A percentile compares a stretch with the other conserved stretches of the same genome.
phyloP scores from a whole-genome alignment of 64 coral and sea anemone genomes.

The Platygyra sinensis region DNA sequence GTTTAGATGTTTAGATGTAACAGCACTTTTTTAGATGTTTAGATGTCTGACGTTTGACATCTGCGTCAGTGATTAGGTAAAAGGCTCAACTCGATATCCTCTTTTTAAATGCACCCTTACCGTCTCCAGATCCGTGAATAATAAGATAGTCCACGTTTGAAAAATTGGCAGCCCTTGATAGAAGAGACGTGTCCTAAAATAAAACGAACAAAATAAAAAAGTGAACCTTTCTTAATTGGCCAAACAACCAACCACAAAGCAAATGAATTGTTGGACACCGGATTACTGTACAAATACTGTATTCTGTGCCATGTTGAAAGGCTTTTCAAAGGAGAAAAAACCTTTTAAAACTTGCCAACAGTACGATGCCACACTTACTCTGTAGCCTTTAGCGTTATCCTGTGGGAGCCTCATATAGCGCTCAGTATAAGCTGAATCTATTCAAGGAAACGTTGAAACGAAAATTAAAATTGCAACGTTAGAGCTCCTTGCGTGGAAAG shows the following conservation, averaged over 20 bases:
- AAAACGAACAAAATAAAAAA: not conserved
- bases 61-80: too few species aligned
- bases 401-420: constrained; percentile 85
- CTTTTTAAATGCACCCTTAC: not conserved
- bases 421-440: constrained; percentile 89
- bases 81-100: too few species aligned
- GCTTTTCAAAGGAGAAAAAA: too few species aligned
- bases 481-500: not conserved
- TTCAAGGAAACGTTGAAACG: not conserved
- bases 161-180: constrained; percentile 51
- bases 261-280: too few species aligned
- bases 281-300: too few species aligned
- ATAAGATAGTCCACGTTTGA: constrained; percentile 50
- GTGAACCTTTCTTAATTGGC: not conserved
- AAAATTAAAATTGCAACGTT: not conserved
- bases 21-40: too few species aligned
- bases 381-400: constrained; percentile 63
- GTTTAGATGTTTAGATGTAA: too few species aligned
- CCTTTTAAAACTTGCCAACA: not conserved
- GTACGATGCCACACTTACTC: constrained; percentile 7
- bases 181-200: constrained; percentile 55
- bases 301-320: too few species aligned
- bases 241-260: too few species aligned
- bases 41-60: too few species aligned
- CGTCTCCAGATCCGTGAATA: constrained; percentile 59